These are phyloP conservation scores for Anastatus disparis DNA, from an alignment of 1,140 invertebrate genomes.

Conservation along the genomic window DNA sequence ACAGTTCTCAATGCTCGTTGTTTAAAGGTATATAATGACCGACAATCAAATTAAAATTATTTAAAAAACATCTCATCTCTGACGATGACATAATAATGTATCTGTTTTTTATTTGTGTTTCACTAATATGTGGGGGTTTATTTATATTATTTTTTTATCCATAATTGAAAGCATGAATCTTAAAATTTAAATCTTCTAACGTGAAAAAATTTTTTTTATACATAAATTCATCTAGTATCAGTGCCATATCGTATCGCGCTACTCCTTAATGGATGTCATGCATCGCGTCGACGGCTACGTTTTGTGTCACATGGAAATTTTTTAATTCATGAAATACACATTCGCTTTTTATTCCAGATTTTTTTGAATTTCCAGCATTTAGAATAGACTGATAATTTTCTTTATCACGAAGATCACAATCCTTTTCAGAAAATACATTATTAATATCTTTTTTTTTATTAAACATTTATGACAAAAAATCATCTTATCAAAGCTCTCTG, in stretches of 20 bases:
- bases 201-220: slow-evolving; percentile 31
- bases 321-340: slow-evolving; percentile 52
- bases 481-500: slow-evolving; percentile 34
- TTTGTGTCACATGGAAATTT: slow-evolving; percentile 56
- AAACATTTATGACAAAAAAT: slow-evolving; percentile 36
- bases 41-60: slow-evolving; percentile 38
- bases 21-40: not conserved
- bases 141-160: slow-evolving; percentile 11
- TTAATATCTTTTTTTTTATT: slow-evolving; percentile 3
- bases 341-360: slow-evolving; percentile 52
- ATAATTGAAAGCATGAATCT: slow-evolving; percentile 31
- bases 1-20: not conserved
- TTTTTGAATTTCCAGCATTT: slow-evolving; percentile 11
- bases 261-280: slow-evolving; percentile 61
- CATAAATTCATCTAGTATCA: slow-evolving; percentile 48
- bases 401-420: not conserved
- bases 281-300: slow-evolving; percentile 58
- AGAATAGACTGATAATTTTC: slow-evolving; percentile 25
- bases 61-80: slow-evolving; percentile 37
- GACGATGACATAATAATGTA: slow-evolving; percentile 33
- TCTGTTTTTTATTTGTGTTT: slow-evolving; percentile 23
- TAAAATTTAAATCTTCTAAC: slow-evolving; percentile 29
- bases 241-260: slow-evolving; percentile 53
- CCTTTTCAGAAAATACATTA: not conserved
- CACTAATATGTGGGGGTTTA: slow-evolving; percentile 35